Evolutionary conservation across 2,113 vertebrate genomes (phyloP).

Genomic region (Carlito syrichta): DNA sequence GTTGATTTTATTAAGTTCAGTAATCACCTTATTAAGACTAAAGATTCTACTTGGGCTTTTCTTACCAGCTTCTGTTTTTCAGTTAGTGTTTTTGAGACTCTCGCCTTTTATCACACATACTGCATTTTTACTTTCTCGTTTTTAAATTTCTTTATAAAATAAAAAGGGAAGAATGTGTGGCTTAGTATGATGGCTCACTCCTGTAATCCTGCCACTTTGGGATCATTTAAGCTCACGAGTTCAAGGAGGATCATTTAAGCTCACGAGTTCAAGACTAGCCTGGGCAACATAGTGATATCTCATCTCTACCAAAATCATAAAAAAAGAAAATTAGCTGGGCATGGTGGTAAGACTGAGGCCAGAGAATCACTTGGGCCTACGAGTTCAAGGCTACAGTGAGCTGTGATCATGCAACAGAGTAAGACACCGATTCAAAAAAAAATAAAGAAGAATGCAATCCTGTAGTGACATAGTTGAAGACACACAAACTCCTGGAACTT

Average conservation of each 20-base stretch:
- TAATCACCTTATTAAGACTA: background rate
- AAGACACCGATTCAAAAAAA: background rate
- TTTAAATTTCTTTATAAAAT: constrained; percentile 10
- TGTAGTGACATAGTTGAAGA: background rate
- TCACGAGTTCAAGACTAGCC: no score
- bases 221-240: no score
- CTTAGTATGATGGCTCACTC: no score
- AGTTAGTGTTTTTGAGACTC: background rate
- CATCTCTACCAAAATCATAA: no score
- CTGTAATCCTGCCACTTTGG: no score
- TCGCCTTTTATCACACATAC: background rate
- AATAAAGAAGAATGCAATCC: background rate
- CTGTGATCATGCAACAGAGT: no score
- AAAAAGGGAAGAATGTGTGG: background rate
- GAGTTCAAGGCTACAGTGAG: no score
- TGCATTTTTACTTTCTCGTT: background rate
- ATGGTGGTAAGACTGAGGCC: no score
- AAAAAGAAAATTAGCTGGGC: no score
- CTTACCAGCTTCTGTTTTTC: background rate
- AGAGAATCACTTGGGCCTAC: no score
- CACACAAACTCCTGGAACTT: background rate
- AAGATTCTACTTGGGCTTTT: background rate
- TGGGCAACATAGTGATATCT: no score
- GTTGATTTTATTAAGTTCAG: background rate
- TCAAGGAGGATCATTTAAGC: no score